Conservation (phyloP, 2,888 invertebrate genomes). For the Eueremaeus valkanovi region DNA sequence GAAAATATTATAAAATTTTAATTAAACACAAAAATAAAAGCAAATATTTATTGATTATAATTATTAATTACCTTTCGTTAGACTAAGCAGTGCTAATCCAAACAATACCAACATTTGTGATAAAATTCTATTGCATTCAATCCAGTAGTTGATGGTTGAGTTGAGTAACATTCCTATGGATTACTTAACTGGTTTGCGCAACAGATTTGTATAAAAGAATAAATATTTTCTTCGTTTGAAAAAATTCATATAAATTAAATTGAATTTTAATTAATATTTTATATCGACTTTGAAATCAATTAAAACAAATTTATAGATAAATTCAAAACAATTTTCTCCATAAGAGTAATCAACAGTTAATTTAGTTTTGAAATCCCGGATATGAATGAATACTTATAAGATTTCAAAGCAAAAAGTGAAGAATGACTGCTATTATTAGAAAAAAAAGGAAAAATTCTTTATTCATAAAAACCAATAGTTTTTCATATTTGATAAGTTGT, state of each 20-base stretch:
- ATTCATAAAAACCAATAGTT: background rate
- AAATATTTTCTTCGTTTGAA: background rate
- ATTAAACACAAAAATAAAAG: too few species aligned
- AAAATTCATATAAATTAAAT: background rate
- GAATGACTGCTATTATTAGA: background rate
- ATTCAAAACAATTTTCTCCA: too few species aligned
- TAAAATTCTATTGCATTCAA: background rate
- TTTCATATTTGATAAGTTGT: too few species aligned
- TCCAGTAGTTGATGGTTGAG: background rate
- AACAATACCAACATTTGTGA: background rate
- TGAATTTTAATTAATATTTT: too few species aligned
- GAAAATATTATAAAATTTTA: too few species aligned
- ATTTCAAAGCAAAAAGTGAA: background rate
- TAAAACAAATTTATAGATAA: too few species aligned
- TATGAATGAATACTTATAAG: background rate
- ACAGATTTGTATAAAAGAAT: background rate
- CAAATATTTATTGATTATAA: background rate
- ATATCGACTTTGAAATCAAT: too few species aligned
- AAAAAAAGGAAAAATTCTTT: background rate
- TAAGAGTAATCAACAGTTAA: background rate
- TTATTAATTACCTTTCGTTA: background rate
- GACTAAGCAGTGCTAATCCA: background rate
- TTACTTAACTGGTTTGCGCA: background rate
- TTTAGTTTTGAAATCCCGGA: background rate
- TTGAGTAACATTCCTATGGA: background rate